Evolutionary conservation across 2,888 invertebrate species (phyloP).

Genomic region (Lutraria lutraria): DNA sequence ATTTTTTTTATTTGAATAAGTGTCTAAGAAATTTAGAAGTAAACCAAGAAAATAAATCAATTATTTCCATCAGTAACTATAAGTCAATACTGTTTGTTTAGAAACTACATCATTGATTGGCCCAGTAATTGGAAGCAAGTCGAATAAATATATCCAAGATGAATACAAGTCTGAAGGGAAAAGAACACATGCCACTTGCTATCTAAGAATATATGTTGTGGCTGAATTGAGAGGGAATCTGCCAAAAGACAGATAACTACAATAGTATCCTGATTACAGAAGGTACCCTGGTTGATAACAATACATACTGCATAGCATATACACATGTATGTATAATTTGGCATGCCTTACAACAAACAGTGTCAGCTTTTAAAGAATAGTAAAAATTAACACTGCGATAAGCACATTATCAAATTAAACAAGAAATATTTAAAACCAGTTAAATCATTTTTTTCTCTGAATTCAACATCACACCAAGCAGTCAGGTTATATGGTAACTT

Average conservation of each 20-base stretch:
- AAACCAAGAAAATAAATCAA: too few species aligned
- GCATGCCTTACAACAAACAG: not conserved
- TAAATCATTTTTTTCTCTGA: too few species aligned
- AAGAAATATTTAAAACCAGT: too few species aligned
- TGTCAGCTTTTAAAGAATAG: too few species aligned
- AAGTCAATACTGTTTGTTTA: too few species aligned
- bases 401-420: too few species aligned
- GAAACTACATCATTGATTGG: not conserved
- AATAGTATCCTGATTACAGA: not conserved
- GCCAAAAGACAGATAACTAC: not conserved
- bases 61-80: too few species aligned
- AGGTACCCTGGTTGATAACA: not conserved
- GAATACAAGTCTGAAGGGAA: not conserved
- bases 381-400: too few species aligned
- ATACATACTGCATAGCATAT: not conserved
- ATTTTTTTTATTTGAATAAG: too few species aligned
- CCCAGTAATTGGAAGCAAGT: not conserved
- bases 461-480: too few species aligned
- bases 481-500: too few species aligned
- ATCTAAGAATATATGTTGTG: not conserved
- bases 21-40: too few species aligned
- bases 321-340: not conserved
- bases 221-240: not conserved
- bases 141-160: not conserved
- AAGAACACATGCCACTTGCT: not conserved